Percentiles rank a stretch among this genome's conserved stretches.
phyloP scores from a whole-genome alignment of 2,797 vertebrate genomes.

The Cyprinella venusta region DNA sequence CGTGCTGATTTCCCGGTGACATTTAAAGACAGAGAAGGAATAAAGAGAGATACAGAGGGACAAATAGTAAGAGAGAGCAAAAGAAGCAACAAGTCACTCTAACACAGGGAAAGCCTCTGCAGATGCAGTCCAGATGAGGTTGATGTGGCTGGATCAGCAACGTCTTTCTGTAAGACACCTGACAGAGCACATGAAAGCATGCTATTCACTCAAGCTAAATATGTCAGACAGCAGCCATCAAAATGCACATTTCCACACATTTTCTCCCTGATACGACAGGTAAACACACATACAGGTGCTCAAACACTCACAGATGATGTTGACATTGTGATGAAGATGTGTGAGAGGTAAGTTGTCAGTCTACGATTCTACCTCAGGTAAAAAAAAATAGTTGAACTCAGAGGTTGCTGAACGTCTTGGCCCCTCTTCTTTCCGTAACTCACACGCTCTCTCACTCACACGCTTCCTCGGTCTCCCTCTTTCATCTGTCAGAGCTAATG shows the following conservation, averaged over 20 bases:
- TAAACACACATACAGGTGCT: not conserved
- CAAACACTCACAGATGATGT: conserved; percentile 13
- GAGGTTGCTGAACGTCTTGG: conserved; percentile 41
- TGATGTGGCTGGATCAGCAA: conserved; percentile 69
- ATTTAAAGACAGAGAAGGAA: conserved; percentile 68
- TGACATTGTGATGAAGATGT: conserved; percentile 28
- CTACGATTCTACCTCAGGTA: conserved; percentile 27
- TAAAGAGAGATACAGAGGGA: conserved; percentile 51
- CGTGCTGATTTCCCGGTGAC: conserved; percentile 71
- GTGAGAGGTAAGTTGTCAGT: conserved; percentile 26
- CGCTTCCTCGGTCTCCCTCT: conserved; percentile 61
- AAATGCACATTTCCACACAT: conserved; percentile 30
- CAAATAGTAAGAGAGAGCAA: conserved; percentile 43
- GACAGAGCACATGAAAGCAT: conserved; percentile 12
- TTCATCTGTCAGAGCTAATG: conserved; percentile 83
- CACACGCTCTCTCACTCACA: conserved; percentile 51
- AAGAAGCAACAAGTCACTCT: conserved; percentile 67
- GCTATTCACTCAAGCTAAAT: not conserved
- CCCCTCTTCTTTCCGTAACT: conserved; percentile 51
- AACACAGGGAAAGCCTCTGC: conserved; percentile 73
- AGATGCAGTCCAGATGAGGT: conserved; percentile 45
- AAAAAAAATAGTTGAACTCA: conserved; percentile 59
- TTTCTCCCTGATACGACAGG: conserved; percentile 13
- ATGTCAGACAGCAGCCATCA: not conserved
- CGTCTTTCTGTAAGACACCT: conserved; percentile 53